Evolutionary conservation across 2,797 vertebrate genomes (phyloP).

Genomic region (Tolypeutes matacus): DNA sequence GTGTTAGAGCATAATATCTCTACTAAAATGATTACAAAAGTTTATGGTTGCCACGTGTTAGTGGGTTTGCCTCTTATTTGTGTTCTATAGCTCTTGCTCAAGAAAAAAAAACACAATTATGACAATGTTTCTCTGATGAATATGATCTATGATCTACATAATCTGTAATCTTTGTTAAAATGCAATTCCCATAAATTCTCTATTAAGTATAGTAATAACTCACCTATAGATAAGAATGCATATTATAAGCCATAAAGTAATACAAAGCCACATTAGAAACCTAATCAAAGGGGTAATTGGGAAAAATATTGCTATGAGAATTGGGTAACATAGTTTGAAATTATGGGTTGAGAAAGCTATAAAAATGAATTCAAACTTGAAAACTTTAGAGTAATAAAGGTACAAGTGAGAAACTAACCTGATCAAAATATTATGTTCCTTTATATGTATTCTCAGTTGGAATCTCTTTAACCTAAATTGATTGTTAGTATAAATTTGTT

Average conservation of each 20-base stretch:
- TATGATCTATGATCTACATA: neutral
- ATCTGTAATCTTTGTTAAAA: neutral
- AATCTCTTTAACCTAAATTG: slow-evolving; percentile 28
- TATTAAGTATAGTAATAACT: slow-evolving; percentile 11
- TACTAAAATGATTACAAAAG: neutral
- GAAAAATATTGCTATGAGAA: neutral
- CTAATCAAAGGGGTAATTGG: neutral
- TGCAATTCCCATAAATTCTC: neutral
- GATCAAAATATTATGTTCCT: neutral
- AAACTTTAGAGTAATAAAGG: slow-evolving; percentile 22
- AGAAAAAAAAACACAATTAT: slow-evolving; percentile 9
- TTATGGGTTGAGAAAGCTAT: neutral
- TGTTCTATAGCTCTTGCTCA: neutral
- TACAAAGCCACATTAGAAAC: neutral
- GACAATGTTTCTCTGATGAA: slow-evolving; percentile 13
- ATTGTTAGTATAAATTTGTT: neutral
- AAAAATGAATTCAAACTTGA: neutral
- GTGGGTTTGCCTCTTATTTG: neutral
- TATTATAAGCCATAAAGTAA: neutral
- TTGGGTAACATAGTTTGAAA: slow-evolving; percentile 1
- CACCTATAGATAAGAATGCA: neutral
- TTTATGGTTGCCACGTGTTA: neutral
- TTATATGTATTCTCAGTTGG: neutral
- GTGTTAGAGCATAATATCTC: neutral
- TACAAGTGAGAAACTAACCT: neutral